Conservation (phyloP, 2,888 invertebrate species). For the Patella pellucida region DNA sequence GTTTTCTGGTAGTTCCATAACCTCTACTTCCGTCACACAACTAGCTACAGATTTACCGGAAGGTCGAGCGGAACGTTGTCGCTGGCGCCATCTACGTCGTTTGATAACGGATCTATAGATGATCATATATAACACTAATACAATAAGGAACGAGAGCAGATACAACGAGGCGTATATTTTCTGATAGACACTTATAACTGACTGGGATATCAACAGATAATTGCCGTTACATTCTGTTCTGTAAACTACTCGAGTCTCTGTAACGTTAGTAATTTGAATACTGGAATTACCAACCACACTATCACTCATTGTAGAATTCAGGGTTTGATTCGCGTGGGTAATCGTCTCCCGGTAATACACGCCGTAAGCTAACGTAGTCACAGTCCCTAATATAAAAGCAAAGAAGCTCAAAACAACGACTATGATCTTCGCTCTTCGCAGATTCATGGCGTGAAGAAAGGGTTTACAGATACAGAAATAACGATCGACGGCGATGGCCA, state of each 20-base stretch:
- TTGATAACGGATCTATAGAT: slow-evolving; percentile 59
- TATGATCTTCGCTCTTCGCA: slow-evolving; percentile 51
- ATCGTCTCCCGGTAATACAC: slow-evolving; percentile 24
- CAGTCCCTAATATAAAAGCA: slow-evolving; percentile 56
- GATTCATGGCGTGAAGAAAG: slow-evolving; percentile 56
- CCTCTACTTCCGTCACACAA: slow-evolving; percentile 22
- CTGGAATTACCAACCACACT: background rate
- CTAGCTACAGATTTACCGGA: slow-evolving; percentile 24
- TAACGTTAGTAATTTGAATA: background rate
- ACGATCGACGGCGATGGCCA: slow-evolving; percentile 65
- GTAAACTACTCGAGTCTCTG: slow-evolving; percentile 8
- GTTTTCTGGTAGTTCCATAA: slow-evolving; percentile 27
- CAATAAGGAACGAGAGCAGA: slow-evolving; percentile 54
- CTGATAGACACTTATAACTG: slow-evolving; percentile 44
- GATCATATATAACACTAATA: slow-evolving; percentile 56
- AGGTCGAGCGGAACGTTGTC: slow-evolving; percentile 36
- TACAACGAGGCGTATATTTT: slow-evolving; percentile 54
- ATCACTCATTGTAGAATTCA: background rate
- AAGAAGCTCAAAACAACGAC: slow-evolving; percentile 48
- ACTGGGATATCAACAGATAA: slow-evolving; percentile 33
- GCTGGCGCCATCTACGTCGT: slow-evolving; percentile 42
- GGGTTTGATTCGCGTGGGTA: background rate
- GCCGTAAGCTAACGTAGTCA: slow-evolving; percentile 50
- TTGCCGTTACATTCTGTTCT: slow-evolving; percentile 39
- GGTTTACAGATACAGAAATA: slow-evolving; percentile 67